phyloP scores from a whole-genome alignment of 2,888 invertebrate species.

The Hydraecia micacea region DNA sequence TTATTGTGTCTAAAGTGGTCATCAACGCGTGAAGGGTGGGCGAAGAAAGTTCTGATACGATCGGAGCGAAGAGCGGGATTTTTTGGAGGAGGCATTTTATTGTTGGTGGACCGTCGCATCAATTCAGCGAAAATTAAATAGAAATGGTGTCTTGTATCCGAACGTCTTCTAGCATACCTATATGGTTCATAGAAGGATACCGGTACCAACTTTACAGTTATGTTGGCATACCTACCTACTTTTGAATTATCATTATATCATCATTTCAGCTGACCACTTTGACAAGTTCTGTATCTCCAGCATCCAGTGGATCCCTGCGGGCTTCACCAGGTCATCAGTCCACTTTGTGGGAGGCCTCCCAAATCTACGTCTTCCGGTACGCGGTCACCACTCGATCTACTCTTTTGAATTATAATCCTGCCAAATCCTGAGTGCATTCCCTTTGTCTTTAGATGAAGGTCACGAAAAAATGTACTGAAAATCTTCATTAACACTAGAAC shows the following conservation, averaged over 20 bases:
- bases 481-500: background rate
- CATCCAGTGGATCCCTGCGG: background rate
- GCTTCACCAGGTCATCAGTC: background rate
- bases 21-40: slow-evolving; percentile 68
- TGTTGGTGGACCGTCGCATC: background rate
- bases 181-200: background rate
- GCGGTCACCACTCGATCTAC: background rate
- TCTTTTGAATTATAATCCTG: background rate
- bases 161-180: background rate
- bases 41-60: slow-evolving; percentile 64
- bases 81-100: slow-evolving; percentile 50
- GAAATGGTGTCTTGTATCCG: background rate
- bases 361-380: background rate
- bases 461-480: background rate
- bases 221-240: background rate
- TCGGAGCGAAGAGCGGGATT: background rate
- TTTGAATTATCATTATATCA: background rate
- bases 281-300: background rate
- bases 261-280: background rate
- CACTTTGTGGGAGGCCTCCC: background rate
- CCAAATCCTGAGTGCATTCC: background rate
- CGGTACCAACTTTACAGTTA: background rate
- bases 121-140: background rate
- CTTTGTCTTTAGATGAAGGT: background rate
- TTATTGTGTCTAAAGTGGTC: slow-evolving; percentile 69